Evolutionary conservation across 2,888 invertebrate genomes (phyloP), one percentile per base, ranked within the genome.

Genomic region (Phrixothrix hirtus): DNA sequence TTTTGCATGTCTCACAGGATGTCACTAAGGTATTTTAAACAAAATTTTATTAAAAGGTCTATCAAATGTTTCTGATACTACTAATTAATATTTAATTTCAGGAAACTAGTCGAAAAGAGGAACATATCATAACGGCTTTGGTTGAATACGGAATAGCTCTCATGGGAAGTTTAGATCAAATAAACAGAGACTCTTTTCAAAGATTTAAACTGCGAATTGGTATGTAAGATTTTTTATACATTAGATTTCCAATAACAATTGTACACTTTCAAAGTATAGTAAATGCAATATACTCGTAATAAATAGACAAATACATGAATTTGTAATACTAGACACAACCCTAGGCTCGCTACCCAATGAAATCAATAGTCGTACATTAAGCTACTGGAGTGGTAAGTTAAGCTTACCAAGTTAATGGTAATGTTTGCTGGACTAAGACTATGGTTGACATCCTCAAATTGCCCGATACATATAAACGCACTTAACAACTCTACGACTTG

Each of bases 151-250:
- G 95, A 1, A 83, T 95, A 47, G 89, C 94, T 21, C 81, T 98
- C 69, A 95, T 94, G 88, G 85, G 89, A 1, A 89, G 93, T 65
- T 79, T 98, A 42, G 95, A 97, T 69, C 92, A 93, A 74, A 93
- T 98, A 69, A 98, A 98, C 77, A 82, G 91, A 63, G 95, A 97
- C 76, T 95, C 96, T 14, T 97, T 97, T 75, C 97, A 98, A 78
- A 84, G 95, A 67, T 98, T 98, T 74, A 90, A 93, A 69, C 81
- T 98, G 15, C 82, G 96, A 75, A 92, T 97, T 73, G 98, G 94
- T 92, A 71, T 77, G 81, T 71, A 38, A 30, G 30, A 10, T 1
- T 5, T 7, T 14, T 9, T 11, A 10, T 1, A n/a, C n/a, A n/a
- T n/a, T n/a, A n/a, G n/a, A n/a, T 21, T 21, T 21, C 21, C 3